These are phyloP conservation scores for Ephydatia muelleri DNA, from an alignment of 37 sponge, comb jelly and placozoan species.

Conservation along the genomic window DNA sequence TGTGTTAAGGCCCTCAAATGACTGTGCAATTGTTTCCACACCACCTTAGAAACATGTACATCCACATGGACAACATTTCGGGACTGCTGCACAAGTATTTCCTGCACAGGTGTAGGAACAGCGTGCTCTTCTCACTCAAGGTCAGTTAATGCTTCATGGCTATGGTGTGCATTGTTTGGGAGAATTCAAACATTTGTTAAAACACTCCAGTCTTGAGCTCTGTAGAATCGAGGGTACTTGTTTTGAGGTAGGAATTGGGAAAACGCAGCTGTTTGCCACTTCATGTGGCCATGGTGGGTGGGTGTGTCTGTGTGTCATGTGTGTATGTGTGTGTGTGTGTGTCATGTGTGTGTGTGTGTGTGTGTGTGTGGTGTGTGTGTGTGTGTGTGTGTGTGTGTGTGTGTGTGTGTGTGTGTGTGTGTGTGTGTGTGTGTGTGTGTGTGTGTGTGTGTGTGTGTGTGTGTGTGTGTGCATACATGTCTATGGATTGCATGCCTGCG, in stretches of 20 bases:
- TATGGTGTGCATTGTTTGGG: too few species aligned
- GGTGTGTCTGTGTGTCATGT: background rate
- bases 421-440: background rate
- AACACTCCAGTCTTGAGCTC: too few species aligned
- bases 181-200: too few species aligned
- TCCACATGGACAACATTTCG: slow-evolving; percentile 82
- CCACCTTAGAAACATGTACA: slow-evolving; percentile 82
- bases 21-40: background rate
- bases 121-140: slow-evolving; percentile 83
- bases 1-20: background rate
- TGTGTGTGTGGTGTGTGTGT: too few species aligned
- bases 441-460: background rate
- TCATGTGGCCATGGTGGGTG: background rate
- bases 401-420: slow-evolving; percentile 1
- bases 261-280: too few species aligned
- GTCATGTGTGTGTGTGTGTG: too few species aligned
- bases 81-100: slow-evolving; percentile 81
- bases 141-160: slow-evolving; percentile 38
- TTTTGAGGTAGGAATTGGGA: too few species aligned
- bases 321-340: too few species aligned
- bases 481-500: background rate
- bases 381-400: background rate
- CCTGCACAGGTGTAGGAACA: slow-evolving; percentile 63
- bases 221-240: too few species aligned
- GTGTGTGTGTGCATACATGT: background rate